Evolutionary conservation across 1,140 invertebrate species (phyloP).

Genomic region (Danaus melanippus): DNA sequence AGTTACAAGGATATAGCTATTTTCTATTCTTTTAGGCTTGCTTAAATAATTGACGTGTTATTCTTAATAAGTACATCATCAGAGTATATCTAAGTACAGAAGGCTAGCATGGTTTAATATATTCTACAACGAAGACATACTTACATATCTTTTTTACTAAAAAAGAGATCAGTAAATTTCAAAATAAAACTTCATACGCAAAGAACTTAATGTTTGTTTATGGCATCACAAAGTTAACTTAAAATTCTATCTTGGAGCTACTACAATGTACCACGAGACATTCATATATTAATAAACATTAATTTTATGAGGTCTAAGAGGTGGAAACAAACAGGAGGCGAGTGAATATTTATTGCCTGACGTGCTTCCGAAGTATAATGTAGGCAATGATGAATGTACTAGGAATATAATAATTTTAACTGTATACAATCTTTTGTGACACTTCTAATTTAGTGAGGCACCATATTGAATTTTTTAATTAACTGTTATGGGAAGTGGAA

Average conservation of each 20-base stretch:
- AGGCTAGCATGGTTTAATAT: too few species aligned
- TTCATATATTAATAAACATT: slow-evolving; percentile 64
- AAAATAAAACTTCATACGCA: slow-evolving; percentile 36
- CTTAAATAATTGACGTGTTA: too few species aligned
- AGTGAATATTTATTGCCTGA: slow-evolving; percentile 53
- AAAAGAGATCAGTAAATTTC: slow-evolving; percentile 2
- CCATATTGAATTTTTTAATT: slow-evolving; percentile 12
- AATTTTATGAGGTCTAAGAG: slow-evolving; percentile 62
- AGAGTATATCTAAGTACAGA: too few species aligned
- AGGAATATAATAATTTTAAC: slow-evolving; percentile 24
- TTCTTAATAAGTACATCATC: too few species aligned
- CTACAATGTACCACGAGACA: slow-evolving; percentile 46
- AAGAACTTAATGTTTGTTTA: slow-evolving; percentile 43
- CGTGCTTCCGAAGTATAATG: slow-evolving; percentile 41
- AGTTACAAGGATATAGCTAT: too few species aligned
- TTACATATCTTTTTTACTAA: not conserved
- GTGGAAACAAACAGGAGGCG: slow-evolving; percentile 45
- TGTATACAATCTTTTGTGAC: slow-evolving; percentile 18
- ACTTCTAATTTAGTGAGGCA: slow-evolving; percentile 10
- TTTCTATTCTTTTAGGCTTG: too few species aligned
- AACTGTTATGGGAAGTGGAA: slow-evolving; percentile 5
- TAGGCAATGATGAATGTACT: slow-evolving; percentile 29
- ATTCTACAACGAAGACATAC: slow-evolving; percentile 1
- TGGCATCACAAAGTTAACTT: slow-evolving; percentile 56
- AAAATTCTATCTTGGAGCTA: slow-evolving; percentile 49